Evolutionary conservation across 1,140 invertebrate genomes (phyloP).

Genomic region (Camponotus floridanus): DNA sequence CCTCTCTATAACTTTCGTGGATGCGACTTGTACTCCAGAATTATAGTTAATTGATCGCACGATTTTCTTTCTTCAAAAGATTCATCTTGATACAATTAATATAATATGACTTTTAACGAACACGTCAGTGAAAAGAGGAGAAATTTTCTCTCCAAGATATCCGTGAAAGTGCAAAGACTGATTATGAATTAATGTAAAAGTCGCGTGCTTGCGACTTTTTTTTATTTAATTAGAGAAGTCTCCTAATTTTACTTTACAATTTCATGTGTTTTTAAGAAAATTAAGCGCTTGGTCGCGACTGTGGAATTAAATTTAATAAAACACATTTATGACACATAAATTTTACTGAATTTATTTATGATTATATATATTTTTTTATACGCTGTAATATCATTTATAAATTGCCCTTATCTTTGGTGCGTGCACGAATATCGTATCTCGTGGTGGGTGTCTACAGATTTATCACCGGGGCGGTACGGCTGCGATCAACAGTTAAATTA

Average conservation of each 20-base stretch:
- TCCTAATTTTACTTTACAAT: neutral
- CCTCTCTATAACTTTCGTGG: neutral
- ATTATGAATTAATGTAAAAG: constrained; percentile 19
- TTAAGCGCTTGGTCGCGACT: neutral
- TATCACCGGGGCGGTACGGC: constrained; percentile 27
- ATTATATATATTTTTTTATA: neutral
- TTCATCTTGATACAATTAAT: constrained; percentile 17
- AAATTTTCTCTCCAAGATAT: constrained; percentile 4
- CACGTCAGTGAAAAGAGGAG: constrained; percentile 1
- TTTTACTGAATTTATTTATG: neutral
- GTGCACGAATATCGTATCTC: constrained; percentile 35
- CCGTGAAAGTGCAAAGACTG: constrained; percentile 39
- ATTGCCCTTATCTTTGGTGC: constrained; percentile 35
- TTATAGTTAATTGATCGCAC: neutral
- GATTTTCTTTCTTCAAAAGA: constrained; percentile 26
- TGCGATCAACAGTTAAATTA: constrained; percentile 51
- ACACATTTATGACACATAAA: neutral
- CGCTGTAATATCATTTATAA: constrained; percentile 29
- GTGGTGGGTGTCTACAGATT: constrained; percentile 49
- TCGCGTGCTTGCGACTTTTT: constrained; percentile 8
- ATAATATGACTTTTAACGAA: neutral
- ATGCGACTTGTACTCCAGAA: neutral
- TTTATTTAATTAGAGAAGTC: constrained; percentile 32
- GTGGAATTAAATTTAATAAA: neutral
- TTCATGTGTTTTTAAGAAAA: neutral